Base-by-base conservation (phyloP, 2,113 vertebrate genomes). In the Ranitomeya variabilis region DNA sequence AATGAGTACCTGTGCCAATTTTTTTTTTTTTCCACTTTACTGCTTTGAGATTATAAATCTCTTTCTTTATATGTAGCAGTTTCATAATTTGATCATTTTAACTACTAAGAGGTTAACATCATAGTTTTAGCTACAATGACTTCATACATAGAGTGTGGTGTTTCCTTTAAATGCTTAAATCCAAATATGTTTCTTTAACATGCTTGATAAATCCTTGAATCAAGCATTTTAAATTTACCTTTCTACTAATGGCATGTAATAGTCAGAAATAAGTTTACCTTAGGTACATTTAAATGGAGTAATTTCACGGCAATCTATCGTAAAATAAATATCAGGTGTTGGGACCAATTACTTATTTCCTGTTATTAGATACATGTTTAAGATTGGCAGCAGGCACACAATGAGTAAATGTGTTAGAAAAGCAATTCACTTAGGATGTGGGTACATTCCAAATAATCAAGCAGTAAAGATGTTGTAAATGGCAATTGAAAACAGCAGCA, bases 301-400 rank as follows among this genome's bases (percentile, higher is more conserved):
- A 21, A 67, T 88, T 88, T 83, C 31, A 88, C n/a, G 19, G 87
- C 52, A 83, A 88, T 66, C 57, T 83, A 74, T 83, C 77, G 31
- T 64, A 57, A 77, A 88, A 83, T 83, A 88, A 88, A 83, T 83
- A 83, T 83, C 87, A 77, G 87, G 87, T 88, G 80, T 83, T 88
- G 80, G 23, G 67, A 59, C 87, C 80, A 66, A 88, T 83, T 76
- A 74, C 21, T 83, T 77, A 83, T 88, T 88, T 83, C 80, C 71
- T 84, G 67, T 88, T 88, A 88, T 83, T 84, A 77, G 55, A 77
- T 37, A 23, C 45, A 78, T 71, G 77, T 84, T 66, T 82, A 52
- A 57, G 80, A 84, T 77, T 88, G 87, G 80, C 87, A 83, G 80
- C 26, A 51, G 26, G 57, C 66, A 74, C 11, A 82, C 79, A 81